phyloP scores from a whole-genome alignment of 1,140 invertebrate genomes.

The Halyomorpha halys region DNA sequence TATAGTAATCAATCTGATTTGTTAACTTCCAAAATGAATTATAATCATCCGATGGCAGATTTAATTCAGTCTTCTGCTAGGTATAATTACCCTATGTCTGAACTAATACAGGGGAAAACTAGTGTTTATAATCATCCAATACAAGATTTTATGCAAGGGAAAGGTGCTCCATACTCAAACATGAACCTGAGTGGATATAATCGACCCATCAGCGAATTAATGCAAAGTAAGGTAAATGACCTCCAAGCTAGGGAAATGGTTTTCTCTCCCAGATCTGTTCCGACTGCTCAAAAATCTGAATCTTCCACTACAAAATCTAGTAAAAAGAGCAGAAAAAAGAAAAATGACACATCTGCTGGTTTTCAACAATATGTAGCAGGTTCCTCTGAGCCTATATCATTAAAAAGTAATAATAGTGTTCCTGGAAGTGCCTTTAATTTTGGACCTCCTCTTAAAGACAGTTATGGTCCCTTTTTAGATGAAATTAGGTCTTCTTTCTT shows the following conservation, averaged over 20 bases:
- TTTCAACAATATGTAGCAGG: constrained; percentile 45
- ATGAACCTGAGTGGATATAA: constrained; percentile 23
- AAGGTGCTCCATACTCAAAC: constrained; percentile 24
- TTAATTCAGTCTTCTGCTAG: constrained; percentile 26
- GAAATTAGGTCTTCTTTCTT: constrained; percentile 36
- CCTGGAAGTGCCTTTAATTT: constrained; percentile 60
- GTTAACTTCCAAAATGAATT: constrained; percentile 25
- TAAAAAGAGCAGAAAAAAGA: constrained; percentile 33
- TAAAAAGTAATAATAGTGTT: constrained; percentile 44
- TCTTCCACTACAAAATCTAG: constrained; percentile 13
- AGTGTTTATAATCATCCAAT: constrained; percentile 28
- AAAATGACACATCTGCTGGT: constrained; percentile 32
- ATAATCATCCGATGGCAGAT: constrained; percentile 30
- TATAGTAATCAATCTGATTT: constrained; percentile 25
- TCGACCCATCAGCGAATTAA: constrained; percentile 22
- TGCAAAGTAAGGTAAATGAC: constrained; percentile 18
- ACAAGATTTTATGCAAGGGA: constrained; percentile 30
- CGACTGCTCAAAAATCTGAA: constrained; percentile 9
- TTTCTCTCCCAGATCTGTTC: constrained; percentile 12
- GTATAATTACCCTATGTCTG: constrained; percentile 28
- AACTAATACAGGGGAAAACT: constrained; percentile 26
- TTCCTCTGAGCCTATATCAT: constrained; percentile 43
- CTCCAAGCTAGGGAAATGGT: constrained; percentile 22
- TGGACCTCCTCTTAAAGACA: constrained; percentile 45
- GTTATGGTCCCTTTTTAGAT: constrained; percentile 47